Conservation (phyloP, 2,797 vertebrate genomes). For the Phylloscopus collybita region DNA sequence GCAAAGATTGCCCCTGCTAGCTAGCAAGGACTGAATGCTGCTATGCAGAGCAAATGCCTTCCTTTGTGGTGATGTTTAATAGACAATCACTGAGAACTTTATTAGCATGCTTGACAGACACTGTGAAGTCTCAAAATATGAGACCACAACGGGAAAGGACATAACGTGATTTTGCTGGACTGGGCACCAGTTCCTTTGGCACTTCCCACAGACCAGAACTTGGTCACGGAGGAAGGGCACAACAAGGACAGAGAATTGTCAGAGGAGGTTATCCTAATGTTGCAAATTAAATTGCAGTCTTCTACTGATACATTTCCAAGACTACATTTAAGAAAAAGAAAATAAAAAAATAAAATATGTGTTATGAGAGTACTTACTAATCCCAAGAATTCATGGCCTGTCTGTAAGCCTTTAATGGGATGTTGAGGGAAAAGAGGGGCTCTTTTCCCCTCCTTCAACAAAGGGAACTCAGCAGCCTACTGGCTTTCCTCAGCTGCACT, state of each 20-base stretch:
- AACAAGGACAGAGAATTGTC: not conserved
- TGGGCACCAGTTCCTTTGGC: rapidly evolving
- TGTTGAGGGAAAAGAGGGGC: not conserved
- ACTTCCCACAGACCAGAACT: not conserved
- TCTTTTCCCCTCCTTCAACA: not conserved
- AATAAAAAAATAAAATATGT: not conserved
- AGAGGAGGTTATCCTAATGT: not conserved
- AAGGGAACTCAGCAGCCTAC: not conserved
- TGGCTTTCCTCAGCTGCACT: not conserved
- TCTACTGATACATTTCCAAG: not conserved
- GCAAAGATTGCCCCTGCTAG: not conserved
- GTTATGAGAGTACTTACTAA: not conserved
- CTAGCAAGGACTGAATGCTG: not conserved
- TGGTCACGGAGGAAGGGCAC: rapidly evolving
- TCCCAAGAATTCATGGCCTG: not conserved
- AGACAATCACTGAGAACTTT: not conserved
- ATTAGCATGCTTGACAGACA: not conserved
- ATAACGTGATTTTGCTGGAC: not conserved
- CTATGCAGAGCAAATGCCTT: not conserved
- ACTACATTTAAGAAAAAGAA: not conserved
- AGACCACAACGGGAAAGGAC: not conserved
- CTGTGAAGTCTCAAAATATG: not conserved
- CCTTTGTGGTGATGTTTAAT: not conserved
- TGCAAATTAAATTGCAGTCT: not conserved
- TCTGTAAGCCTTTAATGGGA: not conserved